Evolutionary conservation across 2,113 vertebrate genomes (phyloP), one percentile per base, ranked within the genome.

Genomic region (Onychostruthus taczanowskii): DNA sequence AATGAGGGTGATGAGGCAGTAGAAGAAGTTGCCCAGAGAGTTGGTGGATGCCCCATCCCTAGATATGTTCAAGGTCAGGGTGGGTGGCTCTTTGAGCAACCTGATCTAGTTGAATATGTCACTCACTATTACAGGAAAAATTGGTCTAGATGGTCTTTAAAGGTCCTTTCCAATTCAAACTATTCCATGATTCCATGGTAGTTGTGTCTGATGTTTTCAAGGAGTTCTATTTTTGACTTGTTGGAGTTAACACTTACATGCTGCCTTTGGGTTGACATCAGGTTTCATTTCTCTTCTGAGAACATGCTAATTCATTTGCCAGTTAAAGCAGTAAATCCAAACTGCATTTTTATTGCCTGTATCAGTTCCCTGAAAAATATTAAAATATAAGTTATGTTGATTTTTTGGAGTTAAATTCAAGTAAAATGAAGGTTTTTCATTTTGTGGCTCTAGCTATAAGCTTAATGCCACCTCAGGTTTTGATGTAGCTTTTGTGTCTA

Each of bases 321-420:
- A 95, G 21, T 91, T 89, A 90, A 82, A 84, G 56, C 26, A 87
- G 53, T 26, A 93, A 91, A 80, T 92, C 80, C 52, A 94, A 84
- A 75, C 33, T 67, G 13, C 33, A 12, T 26, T 94, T 87, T 74
- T 86, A 81, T 90, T 84, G 22, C 84, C 73, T 62, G 47, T 50
- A 78, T 63, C 41, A 27, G 11, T 87, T 95, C 49, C 47, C 56
- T 72, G n/a, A 68, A 90, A 95, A 90, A 72, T 37, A 62, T 43
- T 33, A 74, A 95, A 80, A 64, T 86, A 50, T 44, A 73, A 66
- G 31, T 70, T 90, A 82, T 20, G 75, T 62, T 91, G 64, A 72
- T 70, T 91, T 87, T 92, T 61, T 90, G 64, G 47, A 75, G 28
- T 75, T n/a, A 43, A 86, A 44, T 56, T 68, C 14, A 87, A 81